These are phyloP conservation scores for Blastomussa wellsi DNA, from an alignment of 92 coral and sea anemone genomes.

Conservation along the genomic window DNA sequence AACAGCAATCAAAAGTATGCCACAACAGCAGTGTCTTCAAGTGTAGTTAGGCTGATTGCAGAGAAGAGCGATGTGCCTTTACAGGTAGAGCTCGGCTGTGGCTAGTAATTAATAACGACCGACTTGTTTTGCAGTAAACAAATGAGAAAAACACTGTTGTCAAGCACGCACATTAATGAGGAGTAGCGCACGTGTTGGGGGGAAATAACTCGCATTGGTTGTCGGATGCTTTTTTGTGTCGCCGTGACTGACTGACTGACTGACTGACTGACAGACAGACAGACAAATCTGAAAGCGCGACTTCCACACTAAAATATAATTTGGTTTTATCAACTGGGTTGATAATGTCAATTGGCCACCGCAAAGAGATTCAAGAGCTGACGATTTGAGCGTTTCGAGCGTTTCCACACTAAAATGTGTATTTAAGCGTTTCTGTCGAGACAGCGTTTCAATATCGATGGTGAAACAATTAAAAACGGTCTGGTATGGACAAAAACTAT, in stretches of 20 bases:
- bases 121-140: background rate
- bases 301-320: too few species aligned
- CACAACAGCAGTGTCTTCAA: constrained; percentile 94
- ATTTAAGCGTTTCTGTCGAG: too few species aligned
- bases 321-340: too few species aligned
- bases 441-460: too few species aligned
- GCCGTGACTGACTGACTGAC: background rate
- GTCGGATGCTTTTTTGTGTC: background rate
- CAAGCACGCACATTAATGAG: background rate
- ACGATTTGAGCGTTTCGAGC: too few species aligned
- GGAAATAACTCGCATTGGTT: background rate
- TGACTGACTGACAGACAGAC: background rate
- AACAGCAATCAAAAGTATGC: constrained; percentile 93
- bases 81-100: constrained; percentile 60
- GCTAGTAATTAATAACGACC: too few species aligned
- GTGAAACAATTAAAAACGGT: too few species aligned
- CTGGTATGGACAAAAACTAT: too few species aligned
- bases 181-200: background rate
- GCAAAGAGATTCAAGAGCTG: too few species aligned
- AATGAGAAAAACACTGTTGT: background rate
- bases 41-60: constrained; percentile 82
- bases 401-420: too few species aligned
- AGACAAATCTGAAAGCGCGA: too few species aligned
- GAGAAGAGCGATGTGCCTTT: constrained; percentile 73
- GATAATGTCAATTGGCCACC: too few species aligned